phyloP scores from a whole-genome alignment of 2,888 invertebrate genomes.

The Callosobruchus maculatus region DNA sequence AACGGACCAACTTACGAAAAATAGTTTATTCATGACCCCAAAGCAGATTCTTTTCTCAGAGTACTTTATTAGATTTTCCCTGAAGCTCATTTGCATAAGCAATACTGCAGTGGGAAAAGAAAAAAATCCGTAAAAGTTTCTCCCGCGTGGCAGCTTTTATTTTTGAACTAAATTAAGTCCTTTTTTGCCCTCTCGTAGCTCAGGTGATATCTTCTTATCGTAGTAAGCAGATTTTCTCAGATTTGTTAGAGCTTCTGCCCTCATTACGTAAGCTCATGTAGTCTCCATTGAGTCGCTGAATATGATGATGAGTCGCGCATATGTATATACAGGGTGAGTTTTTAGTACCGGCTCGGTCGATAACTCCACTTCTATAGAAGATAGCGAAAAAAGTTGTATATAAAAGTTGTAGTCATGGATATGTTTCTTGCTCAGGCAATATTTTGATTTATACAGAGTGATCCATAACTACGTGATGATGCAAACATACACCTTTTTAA shows the following conservation, averaged over 20 bases:
- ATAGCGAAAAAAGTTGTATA: too few relatives aligned
- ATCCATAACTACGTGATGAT: too few relatives aligned
- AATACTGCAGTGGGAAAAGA: neutral
- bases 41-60: neutral
- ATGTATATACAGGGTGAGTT: too few relatives aligned
- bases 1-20: neutral
- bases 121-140: neutral
- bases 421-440: too few relatives aligned
- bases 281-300: too few relatives aligned
- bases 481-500: too few relatives aligned
- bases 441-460: too few relatives aligned
- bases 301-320: too few relatives aligned
- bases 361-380: too few relatives aligned
- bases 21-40: neutral
- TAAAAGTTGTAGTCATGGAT: too few relatives aligned
- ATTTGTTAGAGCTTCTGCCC: neutral
- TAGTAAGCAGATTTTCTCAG: neutral
- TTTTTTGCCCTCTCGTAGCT: neutral
- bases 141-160: neutral
- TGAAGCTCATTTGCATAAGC: neutral
- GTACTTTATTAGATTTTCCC: neutral
- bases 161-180: neutral
- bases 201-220: neutral
- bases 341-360: too few relatives aligned
- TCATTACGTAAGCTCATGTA: too few relatives aligned